A percentile compares a stretch with the other conserved stretches of the same genome.
Evolutionary conservation across 2,113 vertebrate species (phyloP).

Genomic region (Choloepus hoffmanni): DNA sequence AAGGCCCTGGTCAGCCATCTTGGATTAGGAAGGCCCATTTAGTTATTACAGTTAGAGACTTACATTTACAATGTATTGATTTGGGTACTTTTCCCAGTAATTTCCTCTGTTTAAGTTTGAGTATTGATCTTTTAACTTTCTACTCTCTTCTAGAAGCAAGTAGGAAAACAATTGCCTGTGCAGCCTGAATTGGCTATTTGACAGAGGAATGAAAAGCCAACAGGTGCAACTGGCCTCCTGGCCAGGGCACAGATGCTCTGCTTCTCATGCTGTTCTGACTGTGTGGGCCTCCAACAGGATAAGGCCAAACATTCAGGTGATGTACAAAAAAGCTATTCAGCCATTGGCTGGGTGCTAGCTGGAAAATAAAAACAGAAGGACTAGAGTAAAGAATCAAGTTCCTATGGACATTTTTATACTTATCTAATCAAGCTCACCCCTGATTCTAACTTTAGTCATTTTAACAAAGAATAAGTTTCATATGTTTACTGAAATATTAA

Average conservation of each 20-base stretch:
- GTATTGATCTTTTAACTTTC: background rate
- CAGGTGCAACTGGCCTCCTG: background rate
- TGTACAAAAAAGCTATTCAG: background rate
- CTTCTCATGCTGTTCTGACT: background rate
- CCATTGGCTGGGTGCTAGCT: background rate
- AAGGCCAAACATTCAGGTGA: background rate
- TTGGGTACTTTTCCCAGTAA: background rate
- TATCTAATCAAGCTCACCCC: background rate
- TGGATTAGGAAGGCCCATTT: background rate
- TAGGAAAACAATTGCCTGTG: background rate
- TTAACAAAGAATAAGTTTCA: background rate
- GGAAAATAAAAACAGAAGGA: background rate
- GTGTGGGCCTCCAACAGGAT: background rate
- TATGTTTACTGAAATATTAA: constrained; percentile 45
- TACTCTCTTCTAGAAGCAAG: background rate
- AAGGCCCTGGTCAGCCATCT: background rate
- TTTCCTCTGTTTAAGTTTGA: background rate
- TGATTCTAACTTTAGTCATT: constrained; percentile 27
- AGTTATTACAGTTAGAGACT: background rate
- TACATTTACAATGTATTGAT: background rate
- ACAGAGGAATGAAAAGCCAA: background rate
- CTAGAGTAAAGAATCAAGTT: background rate
- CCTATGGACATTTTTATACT: background rate
- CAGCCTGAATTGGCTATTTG: background rate
- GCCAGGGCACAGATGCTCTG: background rate